Evolutionary conservation across 64 coral and sea anemone genomes (phyloP).

Genomic region (Actinia tenebrosa): DNA sequence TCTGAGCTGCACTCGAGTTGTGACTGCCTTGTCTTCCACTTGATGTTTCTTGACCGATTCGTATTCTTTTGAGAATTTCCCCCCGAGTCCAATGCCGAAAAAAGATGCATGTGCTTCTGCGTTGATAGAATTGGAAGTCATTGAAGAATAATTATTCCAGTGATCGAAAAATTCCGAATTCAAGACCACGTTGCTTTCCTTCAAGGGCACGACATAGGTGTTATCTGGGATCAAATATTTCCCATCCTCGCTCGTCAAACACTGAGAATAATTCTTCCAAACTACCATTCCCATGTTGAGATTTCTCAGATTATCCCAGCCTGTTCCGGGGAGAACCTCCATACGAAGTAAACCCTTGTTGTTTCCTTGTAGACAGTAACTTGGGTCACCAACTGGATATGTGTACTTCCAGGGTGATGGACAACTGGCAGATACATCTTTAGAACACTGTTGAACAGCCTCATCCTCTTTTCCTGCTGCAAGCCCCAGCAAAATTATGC

Average conservation of each 20-base stretch:
- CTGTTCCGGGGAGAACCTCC: conserved; percentile 77
- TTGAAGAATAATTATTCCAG: conserved; percentile 74
- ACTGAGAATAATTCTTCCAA: conserved; percentile 70
- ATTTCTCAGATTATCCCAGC: conserved; percentile 93
- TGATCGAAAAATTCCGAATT: conserved; percentile 73
- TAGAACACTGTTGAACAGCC: conserved; percentile 13
- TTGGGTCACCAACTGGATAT: conserved; percentile 61
- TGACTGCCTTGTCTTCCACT: conserved; percentile 83
- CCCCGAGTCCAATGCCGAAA: conserved; percentile 18
- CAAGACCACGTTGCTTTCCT: conserved; percentile 52
- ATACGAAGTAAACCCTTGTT: conserved; percentile 40
- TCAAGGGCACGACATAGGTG: conserved; percentile 46
- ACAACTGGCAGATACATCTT: neutral
- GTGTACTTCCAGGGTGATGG: neutral
- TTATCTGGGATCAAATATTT: conserved; percentile 79
- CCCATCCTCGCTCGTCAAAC: conserved; percentile 72
- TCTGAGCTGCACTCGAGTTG: conserved; percentile 76
- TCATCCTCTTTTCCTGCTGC: neutral
- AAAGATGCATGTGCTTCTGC: conserved; percentile 28
- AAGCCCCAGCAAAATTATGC: neutral
- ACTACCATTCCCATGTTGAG: conserved; percentile 70
- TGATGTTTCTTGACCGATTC: conserved; percentile 80
- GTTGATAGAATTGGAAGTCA: conserved; percentile 71
- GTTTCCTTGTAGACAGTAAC: conserved; percentile 47
- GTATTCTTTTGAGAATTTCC: conserved; percentile 61